phyloP scores from a whole-genome alignment of 2,888 invertebrate genomes.

The Cryptocephalus moraei region DNA sequence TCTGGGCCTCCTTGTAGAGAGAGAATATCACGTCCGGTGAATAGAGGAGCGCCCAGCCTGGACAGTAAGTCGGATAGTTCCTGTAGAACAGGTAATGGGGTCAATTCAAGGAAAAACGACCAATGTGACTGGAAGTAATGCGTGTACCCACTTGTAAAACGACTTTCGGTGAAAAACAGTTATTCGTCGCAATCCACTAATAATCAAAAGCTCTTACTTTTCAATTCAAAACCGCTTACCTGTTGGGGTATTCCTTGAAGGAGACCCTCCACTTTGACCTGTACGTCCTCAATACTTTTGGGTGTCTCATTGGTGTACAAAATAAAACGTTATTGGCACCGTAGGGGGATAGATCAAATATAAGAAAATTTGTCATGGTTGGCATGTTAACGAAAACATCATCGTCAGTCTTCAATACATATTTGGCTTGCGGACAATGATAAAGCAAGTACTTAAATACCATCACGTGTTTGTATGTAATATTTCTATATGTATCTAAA shows the following conservation, averaged over 20 bases:
- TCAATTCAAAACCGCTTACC: background rate
- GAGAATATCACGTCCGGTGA: conserved; percentile 46
- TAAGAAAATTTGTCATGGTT: conserved; percentile 48
- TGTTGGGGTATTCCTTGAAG: conserved; percentile 49
- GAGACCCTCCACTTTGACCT: conserved; percentile 72
- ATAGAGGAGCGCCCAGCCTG: conserved; percentile 54
- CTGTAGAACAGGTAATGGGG: conserved; percentile 16
- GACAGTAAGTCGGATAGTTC: conserved; percentile 66
- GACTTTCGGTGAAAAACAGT: too few relatives aligned
- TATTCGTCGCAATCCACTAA: too few relatives aligned
- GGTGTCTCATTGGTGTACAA: conserved; percentile 42
- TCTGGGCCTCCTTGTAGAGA: conserved; percentile 43
- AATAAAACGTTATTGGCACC: conserved; percentile 52
- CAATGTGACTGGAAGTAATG: too few relatives aligned
- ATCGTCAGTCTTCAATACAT: conserved; percentile 65
- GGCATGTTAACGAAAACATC: conserved; percentile 66
- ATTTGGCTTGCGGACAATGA: conserved; percentile 56
- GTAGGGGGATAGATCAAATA: conserved; percentile 47
- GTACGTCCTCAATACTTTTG: conserved; percentile 38
- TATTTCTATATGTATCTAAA: conserved; percentile 65
- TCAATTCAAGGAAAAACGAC: too few relatives aligned
- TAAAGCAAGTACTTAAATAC: conserved; percentile 67
- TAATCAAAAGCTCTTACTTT: too few relatives aligned
- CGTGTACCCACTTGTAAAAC: too few relatives aligned
- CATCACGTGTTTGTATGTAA: conserved; percentile 79